Percentiles rank a stretch among this genome's conserved stretches.
phyloP scores from a whole-genome alignment of 2,888 invertebrate genomes.

The Agonopterix subpropinquella region DNA sequence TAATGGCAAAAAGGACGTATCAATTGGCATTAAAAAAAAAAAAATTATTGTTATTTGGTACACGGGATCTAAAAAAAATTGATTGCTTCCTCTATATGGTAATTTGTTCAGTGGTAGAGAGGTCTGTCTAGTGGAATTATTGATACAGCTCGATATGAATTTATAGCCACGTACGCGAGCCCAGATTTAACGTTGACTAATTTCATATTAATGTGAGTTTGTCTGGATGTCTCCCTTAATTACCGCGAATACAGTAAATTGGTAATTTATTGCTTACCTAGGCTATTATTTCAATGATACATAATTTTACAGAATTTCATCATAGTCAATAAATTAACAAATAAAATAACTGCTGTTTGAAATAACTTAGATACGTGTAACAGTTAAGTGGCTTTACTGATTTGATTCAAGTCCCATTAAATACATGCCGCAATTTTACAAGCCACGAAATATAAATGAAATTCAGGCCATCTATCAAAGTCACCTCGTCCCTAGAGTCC shows the following conservation, averaged over 20 bases:
- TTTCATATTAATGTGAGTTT: constrained; percentile 42
- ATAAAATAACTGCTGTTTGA: too few relatives aligned
- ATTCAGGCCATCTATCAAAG: constrained; percentile 12
- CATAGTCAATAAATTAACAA: too few relatives aligned
- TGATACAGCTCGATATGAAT: constrained; percentile 45
- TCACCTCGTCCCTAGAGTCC: constrained; percentile 8
- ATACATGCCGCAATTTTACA: neutral
- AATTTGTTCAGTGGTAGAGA: neutral
- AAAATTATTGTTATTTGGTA: neutral
- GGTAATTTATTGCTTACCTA: too few relatives aligned
- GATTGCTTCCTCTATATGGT: neutral
- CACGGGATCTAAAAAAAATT: neutral
- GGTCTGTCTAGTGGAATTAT: constrained; percentile 43
- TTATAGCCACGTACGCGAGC: constrained; percentile 37
- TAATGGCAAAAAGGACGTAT: too few relatives aligned
- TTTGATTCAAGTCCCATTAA: too few relatives aligned
- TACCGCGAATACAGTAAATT: neutral
- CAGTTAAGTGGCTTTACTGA: too few relatives aligned
- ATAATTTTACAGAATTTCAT: too few relatives aligned
- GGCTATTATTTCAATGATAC: too few relatives aligned
- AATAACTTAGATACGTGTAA: too few relatives aligned
- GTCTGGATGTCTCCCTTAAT: constrained; percentile 28
- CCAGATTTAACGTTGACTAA: constrained; percentile 22
- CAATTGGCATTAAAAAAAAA: too few relatives aligned
- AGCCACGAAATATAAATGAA: constrained; percentile 6